Percentiles rank a stretch among this genome's conserved stretches.
Conservation (phyloP, 2,797 vertebrate genomes). For the Acanthurus lineatus region DNA sequence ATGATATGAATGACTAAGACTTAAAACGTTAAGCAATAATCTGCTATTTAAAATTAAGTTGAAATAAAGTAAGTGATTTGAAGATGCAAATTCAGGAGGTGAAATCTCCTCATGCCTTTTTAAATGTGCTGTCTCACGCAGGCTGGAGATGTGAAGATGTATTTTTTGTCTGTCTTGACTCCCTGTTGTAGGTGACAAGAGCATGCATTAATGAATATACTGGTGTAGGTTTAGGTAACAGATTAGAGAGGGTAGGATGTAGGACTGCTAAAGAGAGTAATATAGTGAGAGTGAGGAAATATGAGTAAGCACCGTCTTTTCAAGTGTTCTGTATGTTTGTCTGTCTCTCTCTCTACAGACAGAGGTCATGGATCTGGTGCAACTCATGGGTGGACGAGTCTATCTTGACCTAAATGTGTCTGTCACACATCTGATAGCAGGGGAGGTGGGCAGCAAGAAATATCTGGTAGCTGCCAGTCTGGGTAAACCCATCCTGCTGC, state of each 20-base stretch:
- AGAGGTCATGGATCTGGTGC: conserved; percentile 93
- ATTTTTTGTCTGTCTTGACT: not conserved
- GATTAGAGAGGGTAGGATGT: not conserved
- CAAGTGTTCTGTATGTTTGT: not conserved
- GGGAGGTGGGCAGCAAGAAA: conserved; percentile 98
- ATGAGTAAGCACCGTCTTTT: not conserved
- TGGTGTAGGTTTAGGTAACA: not conserved
- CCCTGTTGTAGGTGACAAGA: not conserved
- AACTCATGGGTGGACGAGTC: conserved; percentile 95
- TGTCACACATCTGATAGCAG: conserved; percentile 96
- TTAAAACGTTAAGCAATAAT: not conserved
- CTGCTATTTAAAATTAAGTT: not conserved
- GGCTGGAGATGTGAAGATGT: not conserved
- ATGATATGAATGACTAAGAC: no score
- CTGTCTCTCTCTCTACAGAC: conserved; percentile 77
- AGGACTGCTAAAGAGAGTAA: not conserved
- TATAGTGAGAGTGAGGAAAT: not conserved
- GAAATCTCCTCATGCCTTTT: not conserved
- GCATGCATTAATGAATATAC: not conserved
- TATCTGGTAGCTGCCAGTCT: conserved; percentile 96
- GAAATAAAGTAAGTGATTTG: not conserved
- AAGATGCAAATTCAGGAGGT: not conserved
- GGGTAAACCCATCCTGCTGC: conserved; percentile 93
- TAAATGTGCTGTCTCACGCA: not conserved
- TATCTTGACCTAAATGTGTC: conserved; percentile 93